Base-by-base conservation (phyloP, 2,888 invertebrate species). In the Pachycephus smyrnensis region DNA sequence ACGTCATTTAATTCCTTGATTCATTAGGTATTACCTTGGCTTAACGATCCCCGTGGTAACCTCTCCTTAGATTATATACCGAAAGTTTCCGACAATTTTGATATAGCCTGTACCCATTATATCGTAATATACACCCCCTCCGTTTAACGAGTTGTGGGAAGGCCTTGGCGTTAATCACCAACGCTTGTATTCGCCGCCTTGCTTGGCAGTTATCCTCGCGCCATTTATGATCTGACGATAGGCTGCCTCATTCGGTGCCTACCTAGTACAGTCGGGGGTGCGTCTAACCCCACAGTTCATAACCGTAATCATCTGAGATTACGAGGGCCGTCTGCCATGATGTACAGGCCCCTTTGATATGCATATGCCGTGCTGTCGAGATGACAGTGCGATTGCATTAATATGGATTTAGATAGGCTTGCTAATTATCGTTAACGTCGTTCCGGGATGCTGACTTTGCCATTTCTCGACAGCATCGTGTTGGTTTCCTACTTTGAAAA, bases 161-260 rank as follows among this genome's bases (percentile, higher is more conserved):
- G 77, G 79, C 75, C 79, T 77, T 79, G 40, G 80, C 76, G 78
- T 80, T 82, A 80, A 82, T 82, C 82, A 82, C 80, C 79, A 71
- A 74, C 69, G 78, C 79, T 80, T 80, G 77, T 79, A 81, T 78
- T 76, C 71, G 77, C 78, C 73, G 77, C 73, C 77, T 68, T 40
- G 68, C 78, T 76, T 77, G 80, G 80, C 78, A 80, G 82, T 82
- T 82, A 80, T 78, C 76, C 80, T 80, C 80, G 79, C 76, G 76
- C 80, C 82, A 82, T 80, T 82, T 82, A 82, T 80, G 80, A 80
- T 79, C 79, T 77, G 79, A 82, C 76, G 82, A 82, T 82, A 80
- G 79, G 76, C 74, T 36, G 35, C 75, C 76, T 74, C 77, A 36
- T 15, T 68, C 35, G 69, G 73, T 69, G 74, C 77, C 69, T 75